Conservation (phyloP, 2,113 vertebrate species). For the Vidua chalybeata region DNA sequence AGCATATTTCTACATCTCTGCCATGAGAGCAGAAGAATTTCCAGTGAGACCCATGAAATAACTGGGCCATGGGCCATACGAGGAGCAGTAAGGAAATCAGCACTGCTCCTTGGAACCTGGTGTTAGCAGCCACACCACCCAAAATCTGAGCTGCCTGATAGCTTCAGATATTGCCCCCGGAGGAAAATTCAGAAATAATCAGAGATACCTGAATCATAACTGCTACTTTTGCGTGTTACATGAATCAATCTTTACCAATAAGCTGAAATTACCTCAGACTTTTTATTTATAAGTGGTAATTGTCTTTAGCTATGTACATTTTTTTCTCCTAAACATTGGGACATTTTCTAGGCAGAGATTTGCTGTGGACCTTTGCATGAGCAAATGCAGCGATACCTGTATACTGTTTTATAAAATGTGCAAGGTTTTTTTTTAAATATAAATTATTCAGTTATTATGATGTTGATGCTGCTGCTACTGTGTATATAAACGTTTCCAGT, state of each 20-base stretch:
- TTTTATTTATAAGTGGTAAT: background rate
- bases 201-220: background rate
- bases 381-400: background rate
- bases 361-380: background rate
- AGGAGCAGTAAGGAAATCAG: background rate
- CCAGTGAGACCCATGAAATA: background rate
- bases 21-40: background rate
- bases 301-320: background rate
- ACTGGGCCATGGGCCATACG: background rate
- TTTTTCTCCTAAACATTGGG: background rate
- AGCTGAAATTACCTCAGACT: background rate
- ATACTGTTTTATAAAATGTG: background rate
- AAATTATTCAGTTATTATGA: slow-evolving; percentile 37
- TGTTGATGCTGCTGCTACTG: background rate
- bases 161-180: background rate
- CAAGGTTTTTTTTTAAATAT: background rate
- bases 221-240: background rate
- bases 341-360: background rate
- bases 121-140: background rate
- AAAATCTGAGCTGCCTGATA: background rate
- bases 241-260: background rate
- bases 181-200: background rate
- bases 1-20: background rate
- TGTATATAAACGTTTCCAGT: slow-evolving; percentile 20
- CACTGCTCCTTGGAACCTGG: background rate